Percentiles rank a stretch among this genome's conserved stretches.
These are phyloP conservation scores for Euglossa dilemma DNA, from an alignment of 1,140 invertebrate species.

Conservation along the genomic window DNA sequence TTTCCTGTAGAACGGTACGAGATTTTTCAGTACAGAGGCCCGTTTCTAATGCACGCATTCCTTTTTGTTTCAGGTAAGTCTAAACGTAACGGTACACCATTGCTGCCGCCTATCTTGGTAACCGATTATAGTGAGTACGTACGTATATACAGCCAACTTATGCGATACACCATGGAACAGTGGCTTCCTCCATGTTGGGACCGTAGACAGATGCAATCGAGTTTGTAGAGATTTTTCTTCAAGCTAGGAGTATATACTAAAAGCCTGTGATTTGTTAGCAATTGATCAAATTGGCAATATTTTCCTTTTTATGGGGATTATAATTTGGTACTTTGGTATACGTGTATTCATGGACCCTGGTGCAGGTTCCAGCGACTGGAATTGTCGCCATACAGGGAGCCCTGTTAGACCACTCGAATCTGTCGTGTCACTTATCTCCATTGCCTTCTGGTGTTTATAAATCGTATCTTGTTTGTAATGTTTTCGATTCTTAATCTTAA, in stretches of 20 bases:
- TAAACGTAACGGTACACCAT: conserved; percentile 57
- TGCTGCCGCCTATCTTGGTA: conserved; percentile 41
- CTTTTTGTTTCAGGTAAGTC: conserved; percentile 66
- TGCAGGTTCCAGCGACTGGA: too few species aligned
- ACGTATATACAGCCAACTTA: conserved; percentile 4
- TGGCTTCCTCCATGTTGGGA: conserved; percentile 11
- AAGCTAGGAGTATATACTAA: neutral
- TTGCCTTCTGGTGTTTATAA: too few species aligned
- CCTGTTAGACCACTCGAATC: too few species aligned
- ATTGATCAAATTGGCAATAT: too few species aligned
- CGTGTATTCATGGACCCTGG: too few species aligned
- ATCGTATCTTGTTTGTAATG: too few species aligned
- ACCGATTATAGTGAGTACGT: conserved; percentile 43
- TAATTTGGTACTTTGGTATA: too few species aligned
- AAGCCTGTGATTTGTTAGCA: too few species aligned
- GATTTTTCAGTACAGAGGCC: conserved; percentile 20
- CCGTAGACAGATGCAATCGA: conserved; percentile 18
- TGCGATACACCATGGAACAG: conserved; percentile 2
- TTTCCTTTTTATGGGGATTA: too few species aligned
- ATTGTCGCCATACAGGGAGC: too few species aligned
- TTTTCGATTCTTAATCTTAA: neutral
- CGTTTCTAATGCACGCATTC: conserved; percentile 49
- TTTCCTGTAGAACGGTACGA: neutral
- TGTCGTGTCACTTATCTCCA: too few species aligned
- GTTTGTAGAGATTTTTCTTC: neutral